A percentile compares a stretch with the other conserved stretches of the same genome.
phyloP scores from a whole-genome alignment of 2,888 invertebrate genomes.

The Dicranocentrus wangi region DNA sequence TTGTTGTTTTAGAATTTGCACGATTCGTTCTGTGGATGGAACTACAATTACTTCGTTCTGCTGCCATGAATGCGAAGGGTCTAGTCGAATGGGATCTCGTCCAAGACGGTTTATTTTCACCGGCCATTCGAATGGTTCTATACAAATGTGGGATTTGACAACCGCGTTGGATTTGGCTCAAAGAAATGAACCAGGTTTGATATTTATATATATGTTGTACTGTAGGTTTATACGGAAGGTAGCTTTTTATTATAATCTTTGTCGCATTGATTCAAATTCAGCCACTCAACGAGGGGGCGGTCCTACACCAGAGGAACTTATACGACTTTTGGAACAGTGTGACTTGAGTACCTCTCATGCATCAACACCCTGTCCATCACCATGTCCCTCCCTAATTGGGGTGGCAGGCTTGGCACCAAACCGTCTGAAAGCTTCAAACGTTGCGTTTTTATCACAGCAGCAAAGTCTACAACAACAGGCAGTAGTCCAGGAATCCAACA shows the following conservation, averaged over 20 bases:
- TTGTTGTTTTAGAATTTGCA: conserved; percentile 84
- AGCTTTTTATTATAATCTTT: too few relatives aligned
- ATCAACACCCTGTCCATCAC: conserved; percentile 87
- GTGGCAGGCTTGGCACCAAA: conserved; percentile 74
- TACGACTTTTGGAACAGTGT: conserved; percentile 93
- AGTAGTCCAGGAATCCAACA: neutral
- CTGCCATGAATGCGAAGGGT: conserved; percentile 98
- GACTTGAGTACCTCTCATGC: conserved; percentile 88
- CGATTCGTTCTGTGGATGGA: conserved; percentile 94
- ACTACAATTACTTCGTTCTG: conserved; percentile 95
- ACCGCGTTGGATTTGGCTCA: conserved; percentile 89
- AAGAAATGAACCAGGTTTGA: conserved; percentile 76
- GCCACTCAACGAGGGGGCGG: conserved; percentile 84
- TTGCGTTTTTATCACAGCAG: conserved; percentile 74
- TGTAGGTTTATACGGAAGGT: too few relatives aligned
- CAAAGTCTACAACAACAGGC: conserved; percentile 43
- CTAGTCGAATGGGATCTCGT: conserved; percentile 90
- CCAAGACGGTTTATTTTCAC: conserved; percentile 92
- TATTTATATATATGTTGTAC: too few relatives aligned
- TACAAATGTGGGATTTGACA: conserved; percentile 99
- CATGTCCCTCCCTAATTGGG: conserved; percentile 79
- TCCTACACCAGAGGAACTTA: conserved; percentile 92
- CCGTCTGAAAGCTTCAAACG: conserved; percentile 75
- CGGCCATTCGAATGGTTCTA: conserved; percentile 92
- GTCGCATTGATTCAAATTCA: conserved; percentile 72